These are phyloP conservation scores for Temnothorax nylanderi DNA, from an alignment of 1,140 invertebrate species.

Conservation along the genomic window DNA sequence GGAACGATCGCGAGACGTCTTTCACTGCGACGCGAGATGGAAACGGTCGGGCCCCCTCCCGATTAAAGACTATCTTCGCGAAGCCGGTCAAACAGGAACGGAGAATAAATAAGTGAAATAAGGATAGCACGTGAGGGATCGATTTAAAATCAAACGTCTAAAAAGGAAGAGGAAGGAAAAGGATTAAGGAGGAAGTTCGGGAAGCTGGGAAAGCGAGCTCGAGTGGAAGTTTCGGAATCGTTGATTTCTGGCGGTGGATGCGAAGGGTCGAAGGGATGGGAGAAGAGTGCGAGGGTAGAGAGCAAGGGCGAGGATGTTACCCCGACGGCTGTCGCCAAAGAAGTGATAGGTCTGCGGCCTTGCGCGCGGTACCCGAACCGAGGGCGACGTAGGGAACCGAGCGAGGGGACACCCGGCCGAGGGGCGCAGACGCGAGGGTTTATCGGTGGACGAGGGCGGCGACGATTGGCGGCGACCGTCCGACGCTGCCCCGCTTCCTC, in stretches of 20 bases:
- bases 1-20: slow-evolving; percentile 35
- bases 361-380: slow-evolving; percentile 80
- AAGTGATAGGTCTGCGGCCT: slow-evolving; percentile 83
- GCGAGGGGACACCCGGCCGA: slow-evolving; percentile 58
- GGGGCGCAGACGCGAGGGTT: slow-evolving; percentile 50
- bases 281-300: slow-evolving; percentile 51
- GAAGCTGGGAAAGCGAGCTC: slow-evolving; percentile 1
- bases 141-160: background rate
- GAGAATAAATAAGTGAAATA: background rate
- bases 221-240: slow-evolving; percentile 63
- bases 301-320: slow-evolving; percentile 83
- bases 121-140: background rate
- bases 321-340: slow-evolving; percentile 84
- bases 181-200: background rate
- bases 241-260: slow-evolving; percentile 52
- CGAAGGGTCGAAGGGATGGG: slow-evolving; percentile 58
- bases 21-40: slow-evolving; percentile 38
- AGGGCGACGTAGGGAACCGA: slow-evolving; percentile 73
- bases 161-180: background rate
- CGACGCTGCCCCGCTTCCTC: slow-evolving; percentile 34
- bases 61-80: background rate
- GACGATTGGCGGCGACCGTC: slow-evolving; percentile 63
- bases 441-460: slow-evolving; percentile 69
- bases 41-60: background rate
- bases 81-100: background rate